A percentile compares a stretch with the other conserved stretches of the same genome.
Conservation (phyloP, 2,888 invertebrate species). For the Bembecia ichneumoniformis region DNA sequence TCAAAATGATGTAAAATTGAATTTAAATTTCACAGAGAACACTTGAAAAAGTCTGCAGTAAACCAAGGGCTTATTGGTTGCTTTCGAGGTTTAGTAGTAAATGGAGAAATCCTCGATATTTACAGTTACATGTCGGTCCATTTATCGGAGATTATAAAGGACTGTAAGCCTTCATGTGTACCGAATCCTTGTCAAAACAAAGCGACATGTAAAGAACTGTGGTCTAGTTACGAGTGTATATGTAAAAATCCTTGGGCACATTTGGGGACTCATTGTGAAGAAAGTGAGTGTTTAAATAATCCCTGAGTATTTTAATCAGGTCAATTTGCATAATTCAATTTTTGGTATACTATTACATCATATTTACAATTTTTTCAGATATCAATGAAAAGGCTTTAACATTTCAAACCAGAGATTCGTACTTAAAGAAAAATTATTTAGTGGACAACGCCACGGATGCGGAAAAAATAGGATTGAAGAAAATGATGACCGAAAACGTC, state of each 20-base stretch:
- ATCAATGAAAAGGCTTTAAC: conserved; percentile 92
- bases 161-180: conserved; percentile 94
- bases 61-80: conserved; percentile 94
- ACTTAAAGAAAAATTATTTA: conserved; percentile 85
- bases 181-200: conserved; percentile 95
- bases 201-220: conserved; percentile 90
- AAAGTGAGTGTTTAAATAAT: conserved; percentile 75
- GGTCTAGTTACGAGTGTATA: conserved; percentile 93
- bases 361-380: conserved; percentile 71
- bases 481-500: conserved; percentile 84
- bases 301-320: no score
- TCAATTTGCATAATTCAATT: background rate
- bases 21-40: conserved; percentile 71
- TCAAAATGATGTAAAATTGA: background rate
- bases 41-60: conserved; percentile 85
- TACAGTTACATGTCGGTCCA: conserved; percentile 94
- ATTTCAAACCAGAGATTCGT: conserved; percentile 85
- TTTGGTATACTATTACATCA: background rate
- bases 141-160: conserved; percentile 90
- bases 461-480: conserved; percentile 76
- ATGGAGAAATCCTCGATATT: conserved; percentile 91
- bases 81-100: conserved; percentile 92
- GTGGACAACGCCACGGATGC: conserved; percentile 74
- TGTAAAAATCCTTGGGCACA: conserved; percentile 96
- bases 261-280: conserved; percentile 90